Percentiles rank a stretch among this genome's conserved stretches.
Evolutionary conservation across 2,113 vertebrate species (phyloP).

Genomic region (Baryphthengus martii): DNA sequence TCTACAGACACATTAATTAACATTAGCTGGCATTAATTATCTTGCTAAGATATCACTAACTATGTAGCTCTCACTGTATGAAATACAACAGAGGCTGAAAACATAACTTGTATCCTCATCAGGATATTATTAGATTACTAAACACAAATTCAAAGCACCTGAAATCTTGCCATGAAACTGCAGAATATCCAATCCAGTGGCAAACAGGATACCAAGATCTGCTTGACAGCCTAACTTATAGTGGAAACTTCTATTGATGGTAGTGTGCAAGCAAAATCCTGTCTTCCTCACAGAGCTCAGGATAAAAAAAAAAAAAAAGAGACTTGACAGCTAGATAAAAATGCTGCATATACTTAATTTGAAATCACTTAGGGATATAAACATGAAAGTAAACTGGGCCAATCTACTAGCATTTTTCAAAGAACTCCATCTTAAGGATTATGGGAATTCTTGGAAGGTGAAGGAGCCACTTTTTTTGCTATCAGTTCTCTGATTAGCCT

Average conservation of each 20-base stretch:
- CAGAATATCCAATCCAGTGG: neutral
- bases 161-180: neutral
- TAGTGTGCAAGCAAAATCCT: neutral
- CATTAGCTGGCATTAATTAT: neutral
- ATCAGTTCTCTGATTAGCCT: neutral
- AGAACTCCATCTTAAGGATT: neutral
- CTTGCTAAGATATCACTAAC: neutral
- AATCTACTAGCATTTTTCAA: neutral
- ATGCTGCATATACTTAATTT: neutral
- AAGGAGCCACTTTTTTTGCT: neutral
- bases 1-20: neutral
- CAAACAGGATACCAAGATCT: neutral
- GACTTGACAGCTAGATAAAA: neutral
- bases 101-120: neutral
- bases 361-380: neutral
- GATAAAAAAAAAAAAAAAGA: neutral
- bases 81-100: neutral
- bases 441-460: neutral
- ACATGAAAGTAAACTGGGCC: neutral
- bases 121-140: neutral
- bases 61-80: neutral
- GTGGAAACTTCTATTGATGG: neutral
- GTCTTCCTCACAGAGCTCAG: neutral
- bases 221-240: neutral
- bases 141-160: neutral